Percentiles rank a stretch among this genome's conserved stretches.
phyloP scores from a whole-genome alignment of 2,797 vertebrate genomes.

The Chiroxiphia lanceolata region DNA sequence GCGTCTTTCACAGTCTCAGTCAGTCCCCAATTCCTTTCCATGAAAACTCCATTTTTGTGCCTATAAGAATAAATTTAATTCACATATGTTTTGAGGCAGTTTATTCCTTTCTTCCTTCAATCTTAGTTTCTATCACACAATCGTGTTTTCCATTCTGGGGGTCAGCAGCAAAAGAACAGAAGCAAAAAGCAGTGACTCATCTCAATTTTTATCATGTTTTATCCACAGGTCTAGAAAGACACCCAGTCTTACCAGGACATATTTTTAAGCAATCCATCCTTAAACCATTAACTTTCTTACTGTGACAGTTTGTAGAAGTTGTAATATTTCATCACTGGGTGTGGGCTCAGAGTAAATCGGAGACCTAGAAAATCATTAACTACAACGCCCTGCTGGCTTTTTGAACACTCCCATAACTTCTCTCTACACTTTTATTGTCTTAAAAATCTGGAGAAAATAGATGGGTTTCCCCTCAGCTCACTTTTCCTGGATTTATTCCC shows the following conservation, averaged over 20 bases:
- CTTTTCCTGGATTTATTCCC: not conserved
- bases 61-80: not conserved
- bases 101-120: not conserved
- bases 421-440: not conserved
- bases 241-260: not conserved
- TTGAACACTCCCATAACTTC: not conserved
- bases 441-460: not conserved
- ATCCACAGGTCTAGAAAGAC: not conserved
- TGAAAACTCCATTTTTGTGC: not conserved
- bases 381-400: not conserved
- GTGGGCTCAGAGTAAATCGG: not conserved
- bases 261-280: not conserved
- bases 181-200: not conserved
- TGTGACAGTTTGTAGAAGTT: not conserved
- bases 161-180: not conserved
- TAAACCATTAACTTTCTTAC: not conserved
- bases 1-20: not conserved
- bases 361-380: conserved; percentile 19
- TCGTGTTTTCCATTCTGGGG: not conserved
- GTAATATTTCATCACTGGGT: not conserved
- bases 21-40: not conserved
- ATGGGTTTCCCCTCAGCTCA: not conserved
- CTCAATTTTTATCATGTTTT: not conserved
- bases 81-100: not conserved
- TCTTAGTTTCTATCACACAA: not conserved